Evolutionary conservation across 2,888 invertebrate genomes (phyloP).

Genomic region (Caenorhabditis macrosperma): DNA sequence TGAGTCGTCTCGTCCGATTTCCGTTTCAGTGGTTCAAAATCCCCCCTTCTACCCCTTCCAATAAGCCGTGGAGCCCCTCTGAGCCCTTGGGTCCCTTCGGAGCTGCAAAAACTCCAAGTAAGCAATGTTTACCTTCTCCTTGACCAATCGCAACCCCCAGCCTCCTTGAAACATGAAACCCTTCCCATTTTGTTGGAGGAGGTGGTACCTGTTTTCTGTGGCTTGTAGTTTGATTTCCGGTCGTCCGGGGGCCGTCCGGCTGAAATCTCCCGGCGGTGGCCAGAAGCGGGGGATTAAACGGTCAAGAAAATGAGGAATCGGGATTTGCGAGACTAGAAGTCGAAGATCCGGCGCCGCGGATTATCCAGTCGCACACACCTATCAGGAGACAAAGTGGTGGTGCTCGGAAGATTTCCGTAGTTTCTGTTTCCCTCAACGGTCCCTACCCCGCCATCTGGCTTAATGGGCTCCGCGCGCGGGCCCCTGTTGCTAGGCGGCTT

Average conservation of each 20-base stretch:
- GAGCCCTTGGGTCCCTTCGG: too few species aligned
- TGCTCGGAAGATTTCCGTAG: neutral
- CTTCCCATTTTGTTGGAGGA: slow-evolving; percentile 7
- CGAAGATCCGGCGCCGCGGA: slow-evolving; percentile 1
- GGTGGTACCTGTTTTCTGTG: slow-evolving; percentile 35
- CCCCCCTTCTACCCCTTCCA: too few species aligned
- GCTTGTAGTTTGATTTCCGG: slow-evolving; percentile 33
- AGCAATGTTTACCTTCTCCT: too few species aligned
- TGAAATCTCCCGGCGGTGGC: neutral
- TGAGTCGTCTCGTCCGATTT: too few species aligned
- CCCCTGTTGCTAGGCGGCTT: too few species aligned
- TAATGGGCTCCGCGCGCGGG: too few species aligned
- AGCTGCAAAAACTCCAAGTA: too few species aligned
- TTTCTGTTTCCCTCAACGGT: too few species aligned
- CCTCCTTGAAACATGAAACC: slow-evolving; percentile 30
- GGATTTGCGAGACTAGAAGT: slow-evolving; percentile 17
- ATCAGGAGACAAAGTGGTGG: neutral
- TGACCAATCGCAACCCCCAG: neutral
- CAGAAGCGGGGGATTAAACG: neutral
- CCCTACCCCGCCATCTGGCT: too few species aligned
- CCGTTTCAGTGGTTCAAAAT: too few species aligned
- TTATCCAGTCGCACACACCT: too few species aligned
- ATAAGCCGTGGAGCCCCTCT: too few species aligned
- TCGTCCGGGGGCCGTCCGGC: neutral
- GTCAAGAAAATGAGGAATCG: neutral